Conservation (phyloP, 1,140 invertebrate species). For the Carposina sasakii region DNA sequence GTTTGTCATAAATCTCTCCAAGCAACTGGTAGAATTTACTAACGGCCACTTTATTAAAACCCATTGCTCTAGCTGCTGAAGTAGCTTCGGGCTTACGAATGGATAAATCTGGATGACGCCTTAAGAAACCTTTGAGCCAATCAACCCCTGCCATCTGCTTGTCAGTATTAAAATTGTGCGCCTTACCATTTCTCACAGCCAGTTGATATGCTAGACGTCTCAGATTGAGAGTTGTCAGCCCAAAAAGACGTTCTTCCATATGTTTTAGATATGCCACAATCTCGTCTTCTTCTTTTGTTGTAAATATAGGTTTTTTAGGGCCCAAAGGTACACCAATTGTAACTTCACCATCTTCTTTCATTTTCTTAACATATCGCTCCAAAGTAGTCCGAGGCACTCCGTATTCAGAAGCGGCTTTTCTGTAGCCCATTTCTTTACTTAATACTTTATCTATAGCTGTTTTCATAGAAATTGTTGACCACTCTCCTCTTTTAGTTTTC, state of each 20-base stretch:
- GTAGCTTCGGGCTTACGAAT: conserved; percentile 31
- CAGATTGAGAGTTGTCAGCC: conserved; percentile 19
- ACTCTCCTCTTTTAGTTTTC: too few relatives aligned
- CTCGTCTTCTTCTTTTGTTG: conserved; percentile 17
- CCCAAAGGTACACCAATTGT: too few relatives aligned
- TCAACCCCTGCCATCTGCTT: conserved; percentile 25
- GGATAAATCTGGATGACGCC: conserved; percentile 34
- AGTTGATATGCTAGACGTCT: conserved; percentile 22
- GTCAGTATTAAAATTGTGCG: conserved; percentile 22
- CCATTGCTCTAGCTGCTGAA: conserved; percentile 32
- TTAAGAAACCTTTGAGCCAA: conserved; percentile 40
- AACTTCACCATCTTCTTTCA: too few relatives aligned
- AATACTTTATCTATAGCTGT: too few relatives aligned
- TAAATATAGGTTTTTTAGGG: background rate
- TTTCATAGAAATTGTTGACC: too few relatives aligned
- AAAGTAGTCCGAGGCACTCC: too few relatives aligned
- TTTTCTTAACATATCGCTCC: too few relatives aligned
- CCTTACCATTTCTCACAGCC: conserved; percentile 19
- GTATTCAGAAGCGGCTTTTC: too few relatives aligned
- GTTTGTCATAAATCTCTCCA: conserved; percentile 15
- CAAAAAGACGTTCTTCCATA: conserved; percentile 29
- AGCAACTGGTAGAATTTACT: conserved; percentile 24
- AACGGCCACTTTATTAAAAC: conserved; percentile 36
- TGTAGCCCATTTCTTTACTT: too few relatives aligned
- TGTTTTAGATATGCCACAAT: conserved; percentile 17